These are phyloP conservation scores for Pelusios castaneus DNA, from an alignment of 2,113 vertebrate genomes.

Conservation along the genomic window DNA sequence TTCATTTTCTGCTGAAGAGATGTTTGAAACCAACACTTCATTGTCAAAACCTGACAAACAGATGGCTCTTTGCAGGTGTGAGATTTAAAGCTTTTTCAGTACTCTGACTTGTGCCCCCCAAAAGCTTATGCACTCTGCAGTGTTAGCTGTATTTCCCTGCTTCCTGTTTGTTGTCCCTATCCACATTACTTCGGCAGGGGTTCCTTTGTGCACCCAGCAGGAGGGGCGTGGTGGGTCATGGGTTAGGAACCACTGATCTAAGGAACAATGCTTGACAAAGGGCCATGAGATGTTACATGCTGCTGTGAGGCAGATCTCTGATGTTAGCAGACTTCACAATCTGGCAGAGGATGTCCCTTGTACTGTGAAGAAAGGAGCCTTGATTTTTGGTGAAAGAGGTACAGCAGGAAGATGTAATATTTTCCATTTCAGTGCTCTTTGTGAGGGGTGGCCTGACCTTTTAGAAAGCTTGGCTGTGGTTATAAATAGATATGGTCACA, in stretches of 20 bases:
- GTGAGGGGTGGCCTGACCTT: background rate
- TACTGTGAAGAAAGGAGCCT: background rate
- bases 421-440: background rate
- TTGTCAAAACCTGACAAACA: background rate
- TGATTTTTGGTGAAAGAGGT: background rate
- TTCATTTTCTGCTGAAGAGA: background rate
- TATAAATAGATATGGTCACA: background rate
- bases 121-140: background rate
- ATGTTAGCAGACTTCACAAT: background rate
- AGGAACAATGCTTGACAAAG: too few relatives aligned
- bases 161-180: background rate
- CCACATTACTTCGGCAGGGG: background rate
- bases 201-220: too few relatives aligned
- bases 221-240: too few relatives aligned
- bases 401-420: background rate
- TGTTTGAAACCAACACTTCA: background rate
- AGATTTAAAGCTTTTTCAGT: background rate
- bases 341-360: background rate
- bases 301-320: background rate
- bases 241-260: too few relatives aligned
- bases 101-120: background rate
- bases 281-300: too few relatives aligned
- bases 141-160: background rate
- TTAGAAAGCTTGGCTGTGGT: background rate
- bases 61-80: background rate